Conservation (phyloP, 2,888 invertebrate species). For the Xanthia icteritia region DNA sequence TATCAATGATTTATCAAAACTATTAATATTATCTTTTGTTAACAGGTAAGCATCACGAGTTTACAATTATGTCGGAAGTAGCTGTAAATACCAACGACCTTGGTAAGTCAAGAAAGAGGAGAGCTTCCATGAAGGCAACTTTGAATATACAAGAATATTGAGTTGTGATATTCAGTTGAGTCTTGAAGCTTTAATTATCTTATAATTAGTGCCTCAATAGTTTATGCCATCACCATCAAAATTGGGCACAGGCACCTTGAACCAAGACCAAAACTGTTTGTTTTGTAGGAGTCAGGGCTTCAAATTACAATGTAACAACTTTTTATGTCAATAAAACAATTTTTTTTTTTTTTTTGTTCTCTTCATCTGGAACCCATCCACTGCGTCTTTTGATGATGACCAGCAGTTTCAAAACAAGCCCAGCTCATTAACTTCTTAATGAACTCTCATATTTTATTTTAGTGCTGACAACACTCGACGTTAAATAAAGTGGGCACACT, state of each 20-base stretch:
- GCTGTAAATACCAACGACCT: neutral
- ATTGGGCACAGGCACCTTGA: neutral
- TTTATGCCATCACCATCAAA: neutral
- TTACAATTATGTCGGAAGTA: neutral
- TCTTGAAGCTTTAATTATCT: neutral
- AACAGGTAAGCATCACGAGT: constrained; percentile 51
- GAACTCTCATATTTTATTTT: constrained; percentile 27
- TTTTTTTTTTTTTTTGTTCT: too few species aligned
- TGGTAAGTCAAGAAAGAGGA: neutral
- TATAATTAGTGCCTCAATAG: neutral
- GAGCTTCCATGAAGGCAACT: neutral
- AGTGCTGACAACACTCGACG: constrained; percentile 35
- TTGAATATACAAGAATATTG: neutral
- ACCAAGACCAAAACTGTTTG: neutral
- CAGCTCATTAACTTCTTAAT: constrained; percentile 26
- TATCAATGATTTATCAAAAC: neutral
- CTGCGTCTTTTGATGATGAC: rapidly evolving
- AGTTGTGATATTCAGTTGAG: neutral
- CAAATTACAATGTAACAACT: too few species aligned
- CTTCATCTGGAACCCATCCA: neutral
- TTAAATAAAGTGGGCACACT: constrained; percentile 44
- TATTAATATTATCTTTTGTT: constrained; percentile 45
- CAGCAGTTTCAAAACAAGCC: constrained; percentile 12
- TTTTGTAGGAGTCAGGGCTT: too few species aligned
- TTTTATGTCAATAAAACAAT: too few species aligned